A percentile compares a stretch with the other conserved stretches of the same genome.
Evolutionary conservation across 1,140 invertebrate genomes (phyloP).

Genomic region (Drosophila bocqueti): DNA sequence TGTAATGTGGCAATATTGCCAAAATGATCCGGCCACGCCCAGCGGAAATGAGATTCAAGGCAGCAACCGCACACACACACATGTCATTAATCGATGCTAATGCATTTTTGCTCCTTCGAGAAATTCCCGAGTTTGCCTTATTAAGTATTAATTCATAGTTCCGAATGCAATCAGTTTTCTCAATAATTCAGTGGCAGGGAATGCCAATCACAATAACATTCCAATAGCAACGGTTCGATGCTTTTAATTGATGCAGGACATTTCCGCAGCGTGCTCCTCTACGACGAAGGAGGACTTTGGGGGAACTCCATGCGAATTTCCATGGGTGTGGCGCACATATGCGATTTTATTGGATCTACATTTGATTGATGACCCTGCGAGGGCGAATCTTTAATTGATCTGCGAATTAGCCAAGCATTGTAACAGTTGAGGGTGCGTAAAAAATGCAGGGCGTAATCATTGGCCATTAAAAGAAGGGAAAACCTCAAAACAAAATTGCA

Average conservation of each 20-base stretch:
- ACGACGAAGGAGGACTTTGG: slow-evolving; percentile 19
- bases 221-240: slow-evolving; percentile 30
- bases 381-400: slow-evolving; percentile 48
- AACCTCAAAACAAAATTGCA: slow-evolving; percentile 63
- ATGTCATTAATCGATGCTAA: slow-evolving; percentile 62
- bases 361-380: slow-evolving; percentile 57
- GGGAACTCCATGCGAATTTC: slow-evolving; percentile 26
- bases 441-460: slow-evolving; percentile 38
- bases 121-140: slow-evolving; percentile 20
- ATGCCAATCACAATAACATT: slow-evolving; percentile 33
- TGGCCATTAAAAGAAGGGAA: slow-evolving; percentile 29
- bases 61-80: slow-evolving; percentile 18
- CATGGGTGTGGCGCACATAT: slow-evolving; percentile 52
- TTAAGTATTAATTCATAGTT: slow-evolving; percentile 57
- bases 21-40: slow-evolving; percentile 50
- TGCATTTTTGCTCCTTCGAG: slow-evolving; percentile 64
- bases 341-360: slow-evolving; percentile 59
- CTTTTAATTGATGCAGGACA: slow-evolving; percentile 42
- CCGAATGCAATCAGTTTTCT: slow-evolving; percentile 71
- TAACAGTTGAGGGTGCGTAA: slow-evolving; percentile 25
- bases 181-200: slow-evolving; percentile 56
- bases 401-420: slow-evolving; percentile 34
- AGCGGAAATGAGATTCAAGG: slow-evolving; percentile 42
- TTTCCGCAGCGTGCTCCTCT: slow-evolving; percentile 7
- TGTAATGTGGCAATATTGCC: slow-evolving; percentile 65